Evolutionary conservation across 2,888 invertebrate species (phyloP), one percentile per base, ranked within the genome.

Genomic region (Ichneumoninae sp.): DNA sequence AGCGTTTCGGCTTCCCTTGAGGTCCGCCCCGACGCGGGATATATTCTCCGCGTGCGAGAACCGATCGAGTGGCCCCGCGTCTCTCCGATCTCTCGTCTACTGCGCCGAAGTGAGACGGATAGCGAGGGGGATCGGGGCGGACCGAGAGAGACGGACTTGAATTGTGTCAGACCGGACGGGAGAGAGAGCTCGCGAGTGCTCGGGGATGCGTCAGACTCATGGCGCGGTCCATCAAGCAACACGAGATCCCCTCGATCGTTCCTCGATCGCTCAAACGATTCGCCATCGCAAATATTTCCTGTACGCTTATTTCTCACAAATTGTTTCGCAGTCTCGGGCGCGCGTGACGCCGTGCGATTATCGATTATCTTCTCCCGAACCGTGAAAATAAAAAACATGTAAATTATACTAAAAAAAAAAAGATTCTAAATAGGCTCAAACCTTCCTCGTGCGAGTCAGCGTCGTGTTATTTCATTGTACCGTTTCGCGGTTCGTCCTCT

Each of bases 1-100:
- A 86, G 86, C 87, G 86, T 85, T 83, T 86, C 80, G 83, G 86
- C 83, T 80, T 79, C 84, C 82, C 75, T 83, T 71, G 71, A 79
- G 44, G 83, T 82, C 70, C 44, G 44, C 57, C 50, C 60, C 57
- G 70, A 78, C 57, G 33, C 62, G 57, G 70, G 70, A 60, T 62
- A 26, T 57, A 62, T 65, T 77, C 82, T 44, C 84, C 82, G 71
- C 57, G 74, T 74, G 74, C 74, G 82, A 85, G 75, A 70, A 65
- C 62, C 47, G 50, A 65, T 65, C 62, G 75, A 75, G 47, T 44
- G 30, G 30, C n/a, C 74, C 54, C 19, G 30, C 16, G 74, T 62
- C 74, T 74, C 62, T 30, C 44, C 50, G 62, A 10, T 65, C 65
- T 47, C 62, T 62, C 62, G 74, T 75, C 74, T 75, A 75, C 62